These are phyloP conservation scores for Nebria brevicollis DNA, from an alignment of 2,888 invertebrate species.

Conservation along the genomic window DNA sequence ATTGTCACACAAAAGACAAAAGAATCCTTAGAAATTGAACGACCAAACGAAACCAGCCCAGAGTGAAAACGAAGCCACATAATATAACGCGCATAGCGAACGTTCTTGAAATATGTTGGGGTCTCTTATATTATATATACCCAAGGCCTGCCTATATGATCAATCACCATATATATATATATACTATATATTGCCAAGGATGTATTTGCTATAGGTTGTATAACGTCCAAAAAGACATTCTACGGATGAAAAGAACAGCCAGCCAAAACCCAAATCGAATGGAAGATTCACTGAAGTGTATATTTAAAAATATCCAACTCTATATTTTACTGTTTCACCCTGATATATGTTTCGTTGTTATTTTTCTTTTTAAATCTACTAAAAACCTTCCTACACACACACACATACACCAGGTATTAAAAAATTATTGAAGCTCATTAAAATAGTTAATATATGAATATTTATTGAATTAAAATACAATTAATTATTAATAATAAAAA, in stretches of 20 bases:
- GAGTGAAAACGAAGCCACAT: not conserved
- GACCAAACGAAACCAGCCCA: not conserved
- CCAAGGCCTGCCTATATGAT: constrained; percentile 1
- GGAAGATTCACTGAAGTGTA: not conserved
- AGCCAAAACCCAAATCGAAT: not conserved
- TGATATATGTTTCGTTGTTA: too few relatives aligned
- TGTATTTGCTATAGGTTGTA: not conserved
- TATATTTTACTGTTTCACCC: not conserved
- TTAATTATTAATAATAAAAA: too few relatives aligned
- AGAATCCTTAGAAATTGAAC: not conserved
- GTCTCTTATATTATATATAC: not conserved
- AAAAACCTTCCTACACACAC: too few relatives aligned
- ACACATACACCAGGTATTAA: too few relatives aligned
- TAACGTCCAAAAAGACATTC: not conserved
- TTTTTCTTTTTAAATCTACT: too few relatives aligned
- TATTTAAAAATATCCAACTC: not conserved
- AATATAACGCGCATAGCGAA: not conserved
- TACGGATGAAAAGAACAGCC: not conserved
- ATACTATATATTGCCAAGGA: not conserved
- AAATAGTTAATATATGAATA: too few relatives aligned
- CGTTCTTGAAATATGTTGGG: not conserved
- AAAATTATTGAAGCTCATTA: too few relatives aligned
- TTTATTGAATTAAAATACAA: too few relatives aligned
- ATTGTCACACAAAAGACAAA: constrained; percentile 1
- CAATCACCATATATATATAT: not conserved